Evolutionary conservation across 1,140 invertebrate species (phyloP), one percentile per base, ranked within the genome.

Genomic region (Orussus abietinus): DNA sequence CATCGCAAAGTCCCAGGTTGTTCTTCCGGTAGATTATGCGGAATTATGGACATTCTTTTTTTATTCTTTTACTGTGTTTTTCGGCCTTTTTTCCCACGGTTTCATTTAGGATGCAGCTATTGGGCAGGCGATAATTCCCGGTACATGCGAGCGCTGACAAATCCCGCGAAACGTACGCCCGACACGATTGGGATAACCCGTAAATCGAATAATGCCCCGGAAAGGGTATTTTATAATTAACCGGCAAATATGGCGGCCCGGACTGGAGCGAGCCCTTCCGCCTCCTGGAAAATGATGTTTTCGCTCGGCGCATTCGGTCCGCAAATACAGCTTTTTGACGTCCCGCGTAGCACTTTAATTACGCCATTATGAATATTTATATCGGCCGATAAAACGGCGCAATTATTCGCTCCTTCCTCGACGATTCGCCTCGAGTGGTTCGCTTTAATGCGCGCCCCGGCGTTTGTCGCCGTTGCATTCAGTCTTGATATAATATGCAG

Each of bases 171-270:
- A n/a, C n/a, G n/a, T n/a, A n/a, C 22, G 6, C 4, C 13, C 7
- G 25, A 13, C 15, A 19, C 33, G 26, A n/a, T 11, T 15, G 11
- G 30, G 22, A 26, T 33, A 34, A 21, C n/a, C 14, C 30, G 26
- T 42, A 42, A 42, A 42, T 32, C n/a, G 39, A 42, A 42, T 34
- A 33, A 42, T 31, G 29, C 25, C 30, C 34, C 39, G 39, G 34
- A 42, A 32, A 34, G 39, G 20, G 34, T 31, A 42, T 33, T 42
- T 42, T 33, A 42, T 42, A 42, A 42, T 42, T 42, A 42, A 42
- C 39, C 25, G 31, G 39, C 21, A 42, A 42, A 42, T 42, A 42
- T 33, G 34, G 18, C 30, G 6, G 20, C 28, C 20, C 12, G 14
- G 11, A 42, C 11, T 12, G 39, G 11, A 18, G 26, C 21, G 30